Conservation (phyloP, 2,888 invertebrate species). For the Cryptocephalus primarius region DNA sequence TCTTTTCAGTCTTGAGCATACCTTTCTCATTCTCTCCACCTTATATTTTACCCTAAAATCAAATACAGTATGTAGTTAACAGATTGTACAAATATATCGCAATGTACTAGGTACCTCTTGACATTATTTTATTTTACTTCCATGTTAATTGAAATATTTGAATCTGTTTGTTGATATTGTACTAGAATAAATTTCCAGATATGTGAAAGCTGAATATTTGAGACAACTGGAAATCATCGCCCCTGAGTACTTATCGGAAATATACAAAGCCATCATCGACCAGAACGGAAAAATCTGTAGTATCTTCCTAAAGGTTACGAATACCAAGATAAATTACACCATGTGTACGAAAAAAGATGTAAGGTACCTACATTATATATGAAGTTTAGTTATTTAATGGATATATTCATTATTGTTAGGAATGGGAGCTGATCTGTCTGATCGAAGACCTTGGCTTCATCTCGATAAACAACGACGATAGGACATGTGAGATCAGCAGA, state of each 20-base stretch:
- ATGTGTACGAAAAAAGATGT: slow-evolving; percentile 53
- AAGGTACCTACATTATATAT: slow-evolving; percentile 8
- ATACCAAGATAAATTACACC: slow-evolving; percentile 51
- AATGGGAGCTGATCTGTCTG: slow-evolving; percentile 60
- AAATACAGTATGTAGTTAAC: too few relatives aligned
- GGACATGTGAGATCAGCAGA: slow-evolving; percentile 64
- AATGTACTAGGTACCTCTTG: too few relatives aligned
- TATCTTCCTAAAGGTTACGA: slow-evolving; percentile 50
- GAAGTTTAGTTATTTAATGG: not conserved
- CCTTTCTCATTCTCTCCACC: too few relatives aligned
- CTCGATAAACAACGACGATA: slow-evolving; percentile 58
- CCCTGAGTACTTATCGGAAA: slow-evolving; percentile 71
- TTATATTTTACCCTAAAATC: too few relatives aligned
- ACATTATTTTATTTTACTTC: too few relatives aligned
- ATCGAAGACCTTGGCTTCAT: slow-evolving; percentile 78
- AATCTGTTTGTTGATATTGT: too few relatives aligned
- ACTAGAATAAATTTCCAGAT: slow-evolving; percentile 32
- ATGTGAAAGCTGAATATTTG: slow-evolving; percentile 71
- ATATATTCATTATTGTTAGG: slow-evolving; percentile 34
- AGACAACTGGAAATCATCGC: slow-evolving; percentile 69
- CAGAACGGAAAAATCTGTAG: slow-evolving; percentile 59
- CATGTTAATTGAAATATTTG: too few relatives aligned
- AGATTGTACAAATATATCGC: too few relatives aligned
- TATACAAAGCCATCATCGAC: slow-evolving; percentile 56
- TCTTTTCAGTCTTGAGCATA: too few relatives aligned